Conservation (phyloP, 2,888 invertebrate genomes). For the Cyclophora punctaria region DNA sequence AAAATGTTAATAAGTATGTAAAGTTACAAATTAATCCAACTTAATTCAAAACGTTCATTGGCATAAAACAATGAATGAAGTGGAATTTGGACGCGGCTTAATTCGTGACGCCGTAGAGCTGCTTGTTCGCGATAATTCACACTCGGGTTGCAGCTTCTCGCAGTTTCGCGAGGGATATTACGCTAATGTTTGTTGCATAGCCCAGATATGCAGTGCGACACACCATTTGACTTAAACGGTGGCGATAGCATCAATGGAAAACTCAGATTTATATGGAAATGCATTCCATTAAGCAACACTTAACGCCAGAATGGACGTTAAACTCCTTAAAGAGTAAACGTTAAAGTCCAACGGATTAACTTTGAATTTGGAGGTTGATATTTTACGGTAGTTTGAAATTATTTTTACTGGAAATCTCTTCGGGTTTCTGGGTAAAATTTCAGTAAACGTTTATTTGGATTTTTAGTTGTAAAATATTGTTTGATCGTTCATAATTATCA, state of each 20-base stretch:
- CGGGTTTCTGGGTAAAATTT: too few relatives aligned
- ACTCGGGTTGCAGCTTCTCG: slow-evolving; percentile 6
- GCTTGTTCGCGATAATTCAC: slow-evolving; percentile 24
- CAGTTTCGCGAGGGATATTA: slow-evolving; percentile 18
- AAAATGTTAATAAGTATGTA: not conserved
- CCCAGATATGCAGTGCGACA: slow-evolving; percentile 6
- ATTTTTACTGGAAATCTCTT: too few relatives aligned
- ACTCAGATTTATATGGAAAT: slow-evolving; percentile 5
- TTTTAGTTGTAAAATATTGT: too few relatives aligned
- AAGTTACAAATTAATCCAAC: slow-evolving; percentile 6
- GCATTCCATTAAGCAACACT: slow-evolving; percentile 4
- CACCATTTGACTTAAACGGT: slow-evolving; percentile 6
- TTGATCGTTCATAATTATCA: too few relatives aligned
- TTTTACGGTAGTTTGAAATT: too few relatives aligned
- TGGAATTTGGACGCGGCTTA: slow-evolving; percentile 22
- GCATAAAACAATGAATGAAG: slow-evolving; percentile 14
- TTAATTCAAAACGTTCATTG: slow-evolving; percentile 8
- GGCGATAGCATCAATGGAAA: slow-evolving; percentile 14
- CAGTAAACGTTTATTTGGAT: too few relatives aligned
- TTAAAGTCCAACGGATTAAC: too few relatives aligned
- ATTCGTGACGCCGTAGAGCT: slow-evolving; percentile 29
- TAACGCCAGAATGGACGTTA: not conserved
- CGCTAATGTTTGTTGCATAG: slow-evolving; percentile 20
- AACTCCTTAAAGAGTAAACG: too few relatives aligned
- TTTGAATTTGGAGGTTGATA: too few relatives aligned